phyloP scores from a whole-genome alignment of 2,888 invertebrate species.

The Eilema caniola region DNA sequence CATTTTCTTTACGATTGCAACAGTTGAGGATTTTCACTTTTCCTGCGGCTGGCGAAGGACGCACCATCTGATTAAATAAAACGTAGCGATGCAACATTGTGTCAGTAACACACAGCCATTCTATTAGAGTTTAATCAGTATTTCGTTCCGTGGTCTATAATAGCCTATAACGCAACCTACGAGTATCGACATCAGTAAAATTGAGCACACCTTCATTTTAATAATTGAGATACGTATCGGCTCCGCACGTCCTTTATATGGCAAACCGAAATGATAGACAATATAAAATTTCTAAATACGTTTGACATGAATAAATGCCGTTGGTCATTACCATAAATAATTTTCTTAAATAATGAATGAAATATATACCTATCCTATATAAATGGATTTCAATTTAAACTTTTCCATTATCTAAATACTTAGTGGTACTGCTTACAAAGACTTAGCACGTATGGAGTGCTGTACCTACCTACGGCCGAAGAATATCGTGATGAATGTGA shows the following conservation, averaged over 20 bases:
- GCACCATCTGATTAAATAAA: slow-evolving; percentile 2
- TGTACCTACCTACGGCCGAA: neutral
- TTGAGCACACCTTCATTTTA: neutral
- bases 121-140: neutral
- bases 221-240: neutral
- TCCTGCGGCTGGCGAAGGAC: neutral
- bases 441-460: neutral
- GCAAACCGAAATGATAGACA: neutral
- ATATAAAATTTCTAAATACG: neutral
- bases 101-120: neutral
- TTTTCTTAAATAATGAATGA: neutral
- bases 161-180: neutral
- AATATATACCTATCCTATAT: neutral
- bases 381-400: neutral
- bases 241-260: slow-evolving; percentile 4
- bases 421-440: too few species aligned
- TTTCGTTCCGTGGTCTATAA: slow-evolving; percentile 5
- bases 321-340: neutral
- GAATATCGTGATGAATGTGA: neutral
- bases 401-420: neutral
- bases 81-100: neutral
- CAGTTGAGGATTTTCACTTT: neutral
- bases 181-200: neutral
- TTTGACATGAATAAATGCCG: neutral
- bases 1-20: neutral